A percentile compares a stretch with the other conserved stretches of the same genome.
These are phyloP conservation scores for Clitarchus hookeri DNA, from an alignment of 2,888 invertebrate genomes.

Conservation along the genomic window DNA sequence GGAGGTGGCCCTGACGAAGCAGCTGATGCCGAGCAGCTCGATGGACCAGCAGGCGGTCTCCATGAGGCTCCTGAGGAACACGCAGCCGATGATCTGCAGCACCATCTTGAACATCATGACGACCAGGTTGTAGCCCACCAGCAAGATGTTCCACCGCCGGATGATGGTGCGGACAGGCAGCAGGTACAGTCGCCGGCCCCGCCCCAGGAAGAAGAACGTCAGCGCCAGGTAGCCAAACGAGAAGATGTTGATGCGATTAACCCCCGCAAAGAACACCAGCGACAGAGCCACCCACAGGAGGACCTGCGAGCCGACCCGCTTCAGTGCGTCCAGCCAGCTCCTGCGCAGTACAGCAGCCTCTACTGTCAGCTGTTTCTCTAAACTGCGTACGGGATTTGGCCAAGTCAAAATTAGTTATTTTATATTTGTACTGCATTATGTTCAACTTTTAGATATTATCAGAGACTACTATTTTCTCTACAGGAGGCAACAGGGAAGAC, in stretches of 20 bases:
- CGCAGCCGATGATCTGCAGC: constrained; percentile 26
- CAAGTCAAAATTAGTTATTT: no score
- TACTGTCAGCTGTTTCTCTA: no score
- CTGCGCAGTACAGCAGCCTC: no score
- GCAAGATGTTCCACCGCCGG: not conserved
- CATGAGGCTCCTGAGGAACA: not conserved
- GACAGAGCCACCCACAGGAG: constrained; percentile 17
- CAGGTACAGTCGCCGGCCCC: constrained; percentile 16
- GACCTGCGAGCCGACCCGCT: not conserved
- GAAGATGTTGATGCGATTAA: constrained; percentile 14
- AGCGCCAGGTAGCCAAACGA: constrained; percentile 2
- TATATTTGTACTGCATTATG: no score
- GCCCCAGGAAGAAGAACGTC: not conserved
- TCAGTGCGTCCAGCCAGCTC: not conserved
- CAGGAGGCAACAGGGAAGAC: no score
- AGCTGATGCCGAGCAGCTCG: not conserved
- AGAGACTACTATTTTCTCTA: no score
- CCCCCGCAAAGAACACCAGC: not conserved
- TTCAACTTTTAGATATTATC: no score
- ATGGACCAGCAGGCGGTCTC: constrained; percentile 11
- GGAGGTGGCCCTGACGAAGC: not conserved
- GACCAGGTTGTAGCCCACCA: constrained; percentile 17
- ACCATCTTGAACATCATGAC: constrained; percentile 12
- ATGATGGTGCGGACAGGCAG: not conserved
- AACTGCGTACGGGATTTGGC: no score